Percentiles rank a stretch among this genome's conserved stretches.
These are phyloP conservation scores for Psittacus erithacus DNA, from an alignment of 2,113 vertebrate species.

Conservation along the genomic window DNA sequence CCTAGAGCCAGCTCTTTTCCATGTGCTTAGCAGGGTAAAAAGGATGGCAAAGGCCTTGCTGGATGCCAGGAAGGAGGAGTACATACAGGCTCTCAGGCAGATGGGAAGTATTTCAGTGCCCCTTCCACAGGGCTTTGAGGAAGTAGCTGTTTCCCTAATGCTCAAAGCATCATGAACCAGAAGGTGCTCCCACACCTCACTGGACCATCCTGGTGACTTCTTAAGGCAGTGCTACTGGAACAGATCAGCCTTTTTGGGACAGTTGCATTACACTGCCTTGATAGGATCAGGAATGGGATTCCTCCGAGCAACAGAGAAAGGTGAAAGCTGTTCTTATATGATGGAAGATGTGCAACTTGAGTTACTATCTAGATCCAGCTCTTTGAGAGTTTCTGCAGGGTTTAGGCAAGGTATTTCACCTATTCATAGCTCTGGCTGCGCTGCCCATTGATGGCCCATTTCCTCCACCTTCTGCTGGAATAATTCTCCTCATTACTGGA, in stretches of 20 bases:
- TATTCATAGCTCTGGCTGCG: not conserved
- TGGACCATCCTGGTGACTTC: not conserved
- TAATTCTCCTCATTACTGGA: not conserved
- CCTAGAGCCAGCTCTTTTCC: slow-evolving; percentile 19
- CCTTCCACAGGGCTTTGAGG: not conserved
- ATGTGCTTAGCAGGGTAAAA: not conserved
- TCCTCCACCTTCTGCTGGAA: not conserved
- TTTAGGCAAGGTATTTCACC: not conserved
- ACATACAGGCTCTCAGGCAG: too few species aligned
- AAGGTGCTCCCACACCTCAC: not conserved
- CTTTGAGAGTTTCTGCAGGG: not conserved
- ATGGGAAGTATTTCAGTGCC: too few species aligned
- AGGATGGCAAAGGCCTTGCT: not conserved
- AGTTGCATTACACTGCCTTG: not conserved
- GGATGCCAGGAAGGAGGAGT: too few species aligned
- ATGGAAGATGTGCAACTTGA: not conserved
- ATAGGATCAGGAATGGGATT: not conserved
- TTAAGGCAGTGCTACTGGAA: not conserved
- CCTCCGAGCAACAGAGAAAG: not conserved
- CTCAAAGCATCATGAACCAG: not conserved
- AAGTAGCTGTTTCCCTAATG: not conserved
- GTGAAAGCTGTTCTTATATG: not conserved
- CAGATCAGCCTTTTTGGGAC: not conserved
- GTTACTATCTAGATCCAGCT: not conserved
- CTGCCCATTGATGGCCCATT: not conserved